phyloP scores from a whole-genome alignment of 2,888 invertebrate species.

The Caenorhabditis parvicauda region DNA sequence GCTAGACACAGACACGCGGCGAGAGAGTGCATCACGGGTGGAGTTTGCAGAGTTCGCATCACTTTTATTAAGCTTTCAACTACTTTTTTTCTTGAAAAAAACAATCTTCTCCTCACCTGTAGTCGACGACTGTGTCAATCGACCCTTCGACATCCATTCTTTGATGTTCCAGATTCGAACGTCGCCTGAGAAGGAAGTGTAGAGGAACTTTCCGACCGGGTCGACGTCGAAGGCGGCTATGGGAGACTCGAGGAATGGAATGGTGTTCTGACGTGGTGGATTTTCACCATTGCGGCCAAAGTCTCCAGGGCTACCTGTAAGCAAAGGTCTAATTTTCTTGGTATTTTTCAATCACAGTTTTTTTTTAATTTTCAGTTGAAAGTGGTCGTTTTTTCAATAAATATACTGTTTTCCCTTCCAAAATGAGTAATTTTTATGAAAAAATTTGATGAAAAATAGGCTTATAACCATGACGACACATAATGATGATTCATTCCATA shows the following conservation, averaged over 20 bases:
- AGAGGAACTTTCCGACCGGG: conserved; percentile 38
- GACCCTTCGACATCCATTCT: conserved; percentile 38
- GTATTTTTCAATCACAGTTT: no score
- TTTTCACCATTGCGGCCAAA: no score
- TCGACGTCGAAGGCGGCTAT: conserved; percentile 41
- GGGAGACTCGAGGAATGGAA: conserved; percentile 42
- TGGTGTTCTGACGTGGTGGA: conserved; percentile 45
- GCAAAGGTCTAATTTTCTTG: neutral
- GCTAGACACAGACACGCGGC: no score
- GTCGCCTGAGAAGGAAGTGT: conserved; percentile 42
- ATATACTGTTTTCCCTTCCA: neutral
- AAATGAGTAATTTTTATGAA: neutral
- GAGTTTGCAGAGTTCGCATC: no score
- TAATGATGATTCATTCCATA: no score
- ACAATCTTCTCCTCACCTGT: neutral
- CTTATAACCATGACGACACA: no score
- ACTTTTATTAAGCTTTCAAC: no score
- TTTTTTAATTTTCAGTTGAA: neutral
- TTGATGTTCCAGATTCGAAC: conserved; percentile 71
- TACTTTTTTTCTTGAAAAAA: neutral
- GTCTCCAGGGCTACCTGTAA: conserved; percentile 13
- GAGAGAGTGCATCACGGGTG: no score
- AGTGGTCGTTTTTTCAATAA: neutral
- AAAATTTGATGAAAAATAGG: no score
- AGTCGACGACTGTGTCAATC: conserved; percentile 30